Evolutionary conservation across 1,140 invertebrate genomes (phyloP).

Genomic region (Apis florea): DNA sequence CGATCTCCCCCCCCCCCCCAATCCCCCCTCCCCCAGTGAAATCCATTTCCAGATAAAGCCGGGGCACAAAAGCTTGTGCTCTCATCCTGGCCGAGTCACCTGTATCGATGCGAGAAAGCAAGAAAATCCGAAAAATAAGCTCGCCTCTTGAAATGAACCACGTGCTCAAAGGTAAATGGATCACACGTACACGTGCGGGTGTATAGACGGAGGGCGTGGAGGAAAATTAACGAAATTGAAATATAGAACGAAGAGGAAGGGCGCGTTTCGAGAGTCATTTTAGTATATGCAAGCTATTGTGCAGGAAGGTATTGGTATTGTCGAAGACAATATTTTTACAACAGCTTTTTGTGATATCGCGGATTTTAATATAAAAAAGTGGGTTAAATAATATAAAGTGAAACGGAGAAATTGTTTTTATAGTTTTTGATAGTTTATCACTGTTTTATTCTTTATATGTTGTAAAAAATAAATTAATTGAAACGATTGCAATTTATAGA

Average conservation of each 20-base stretch:
- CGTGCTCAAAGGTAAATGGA: not conserved
- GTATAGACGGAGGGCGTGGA: not conserved
- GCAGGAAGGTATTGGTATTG: too few species aligned
- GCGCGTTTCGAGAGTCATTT: too few species aligned
- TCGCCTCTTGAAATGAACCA: not conserved
- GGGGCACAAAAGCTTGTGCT: constrained; percentile 4
- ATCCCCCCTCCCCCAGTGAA: not conserved
- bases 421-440: too few species aligned
- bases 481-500: too few species aligned
- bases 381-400: too few species aligned
- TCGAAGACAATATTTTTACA: too few species aligned
- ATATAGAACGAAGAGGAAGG: not conserved
- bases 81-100: not conserved
- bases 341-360: too few species aligned
- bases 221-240: constrained; percentile 6
- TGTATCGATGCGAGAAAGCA: not conserved
- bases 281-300: too few species aligned
- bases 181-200: not conserved
- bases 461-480: too few species aligned
- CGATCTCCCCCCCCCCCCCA: constrained; percentile 16
- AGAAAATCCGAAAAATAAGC: not conserved
- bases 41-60: constrained; percentile 40
- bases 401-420: too few species aligned
- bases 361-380: too few species aligned
- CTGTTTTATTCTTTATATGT: too few species aligned